phyloP scores from a whole-genome alignment of 2,888 invertebrate species.

The Melanchra persicariae region DNA sequence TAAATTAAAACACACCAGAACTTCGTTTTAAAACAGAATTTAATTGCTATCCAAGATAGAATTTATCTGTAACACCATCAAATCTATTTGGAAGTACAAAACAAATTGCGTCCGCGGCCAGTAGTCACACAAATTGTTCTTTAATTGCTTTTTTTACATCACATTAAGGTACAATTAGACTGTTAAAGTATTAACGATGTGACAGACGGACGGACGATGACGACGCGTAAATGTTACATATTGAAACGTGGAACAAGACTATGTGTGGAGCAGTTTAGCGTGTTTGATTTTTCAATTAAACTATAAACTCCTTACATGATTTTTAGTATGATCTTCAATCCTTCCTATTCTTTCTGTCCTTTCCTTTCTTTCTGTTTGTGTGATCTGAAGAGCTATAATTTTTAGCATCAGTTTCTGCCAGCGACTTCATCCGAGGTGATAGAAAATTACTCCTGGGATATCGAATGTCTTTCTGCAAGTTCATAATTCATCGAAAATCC shows the following conservation, averaged over 20 bases:
- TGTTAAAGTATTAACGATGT: constrained; percentile 77
- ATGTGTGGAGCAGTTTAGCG: constrained; percentile 51
- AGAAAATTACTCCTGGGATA: no score
- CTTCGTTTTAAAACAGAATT: constrained; percentile 18
- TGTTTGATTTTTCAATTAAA: neutral
- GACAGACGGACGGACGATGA: constrained; percentile 73
- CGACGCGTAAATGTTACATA: constrained; percentile 68
- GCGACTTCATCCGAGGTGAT: no score
- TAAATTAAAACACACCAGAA: constrained; percentile 31
- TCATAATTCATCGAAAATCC: no score
- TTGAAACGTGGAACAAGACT: constrained; percentile 51
- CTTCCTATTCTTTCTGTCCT: neutral
- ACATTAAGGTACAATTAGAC: constrained; percentile 71
- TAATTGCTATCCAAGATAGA: constrained; percentile 27
- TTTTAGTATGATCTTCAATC: neutral
- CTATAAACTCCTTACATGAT: neutral
- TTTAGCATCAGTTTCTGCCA: no score
- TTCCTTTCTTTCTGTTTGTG: neutral
- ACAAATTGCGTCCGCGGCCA: constrained; percentile 49
- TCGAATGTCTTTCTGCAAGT: no score
- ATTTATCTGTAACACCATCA: constrained; percentile 40
- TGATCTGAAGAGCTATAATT: neutral
- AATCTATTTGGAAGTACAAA: constrained; percentile 50
- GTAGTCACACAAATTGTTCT: constrained; percentile 76
- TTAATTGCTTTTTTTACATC: constrained; percentile 73